Evolutionary conservation across 2,888 invertebrate species (phyloP), one percentile per base, ranked within the genome.

Genomic region (Mythimna ferrago): DNA sequence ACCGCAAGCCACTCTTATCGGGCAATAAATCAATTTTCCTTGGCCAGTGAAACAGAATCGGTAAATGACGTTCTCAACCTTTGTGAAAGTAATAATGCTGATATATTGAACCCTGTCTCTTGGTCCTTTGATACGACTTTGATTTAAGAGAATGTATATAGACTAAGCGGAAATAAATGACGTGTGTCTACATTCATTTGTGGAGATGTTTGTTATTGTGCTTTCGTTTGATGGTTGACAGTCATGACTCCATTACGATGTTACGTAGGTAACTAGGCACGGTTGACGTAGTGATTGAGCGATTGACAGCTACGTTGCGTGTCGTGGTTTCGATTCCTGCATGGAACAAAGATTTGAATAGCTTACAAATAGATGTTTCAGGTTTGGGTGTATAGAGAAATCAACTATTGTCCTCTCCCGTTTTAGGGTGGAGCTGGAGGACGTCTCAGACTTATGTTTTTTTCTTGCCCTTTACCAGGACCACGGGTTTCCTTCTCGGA

Each of bases 71-170:
- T 82, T 73, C 66, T 78, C 70, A 72, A 73, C 86, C 84, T 84
- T 86, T 84, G 86, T 84, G 81, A 77, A 78, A 80, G 86, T 80
- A 87, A 87, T 86, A 82, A 81, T 80, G 66, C 73, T 84, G 83
- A 87, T 86, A 81, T 86, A 86, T 87, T 76, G 78, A 56, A 65
- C 51, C 58, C 32, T 67, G 73, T 73, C 71, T 64, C 48, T 63
- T 57, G 41, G 48, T 71, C 58, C 72, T 84, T 81, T 81, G 81
- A 74, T 81, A 74, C 69, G 64, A 74, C 62, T 71, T 70, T 81
- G 82, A 82, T 84, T 78, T 84, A 74, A 62, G 66, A 65, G 35
- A 58, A 38, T 38, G 9, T 77, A 65, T 51, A 51, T 35, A 38
- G 16, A 77, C 58, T 61, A 72, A 68, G 64, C n/a, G 69, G 35